Conservation (phyloP, 2,888 invertebrate species). For the Alitta virens region DNA sequence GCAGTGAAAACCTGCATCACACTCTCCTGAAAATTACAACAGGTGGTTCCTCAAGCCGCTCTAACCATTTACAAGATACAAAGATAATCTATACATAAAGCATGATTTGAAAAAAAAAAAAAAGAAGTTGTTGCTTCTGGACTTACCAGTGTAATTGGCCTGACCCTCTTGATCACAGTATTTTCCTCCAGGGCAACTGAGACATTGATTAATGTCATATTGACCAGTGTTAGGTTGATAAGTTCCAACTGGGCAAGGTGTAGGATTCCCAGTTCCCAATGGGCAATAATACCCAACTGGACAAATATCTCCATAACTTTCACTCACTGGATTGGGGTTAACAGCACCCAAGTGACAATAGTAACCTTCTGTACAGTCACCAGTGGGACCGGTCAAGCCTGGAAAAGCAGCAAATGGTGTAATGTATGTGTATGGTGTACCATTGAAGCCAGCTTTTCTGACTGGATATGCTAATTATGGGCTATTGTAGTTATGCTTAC, state of each 20-base stretch:
- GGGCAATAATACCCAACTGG: conserved; percentile 50
- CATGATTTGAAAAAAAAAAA: not conserved
- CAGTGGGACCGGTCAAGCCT: conserved; percentile 43
- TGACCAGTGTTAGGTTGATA: conserved; percentile 33
- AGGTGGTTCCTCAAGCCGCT: no score
- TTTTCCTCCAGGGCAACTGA: conserved; percentile 47
- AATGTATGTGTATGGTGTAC: no score
- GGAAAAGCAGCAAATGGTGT: no score
- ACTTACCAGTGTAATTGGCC: conserved; percentile 44
- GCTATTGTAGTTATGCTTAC: no score
- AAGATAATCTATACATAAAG: not conserved
- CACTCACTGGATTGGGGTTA: conserved; percentile 44
- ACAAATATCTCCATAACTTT: conserved; percentile 47
- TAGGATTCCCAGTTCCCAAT: conserved; percentile 34
- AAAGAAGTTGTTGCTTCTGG: not conserved
- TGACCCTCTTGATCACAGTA: conserved; percentile 44
- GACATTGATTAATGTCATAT: conserved; percentile 33
- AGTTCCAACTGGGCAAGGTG: conserved; percentile 49
- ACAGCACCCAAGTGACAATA: conserved; percentile 39
- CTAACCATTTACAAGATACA: no score
- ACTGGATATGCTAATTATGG: no score
- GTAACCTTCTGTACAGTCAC: conserved; percentile 37
- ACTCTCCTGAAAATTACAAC: not conserved
- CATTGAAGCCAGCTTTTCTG: no score
- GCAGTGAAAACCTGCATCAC: conserved; percentile 45